Conservation (phyloP, 2,888 invertebrate species). For the Drosophila atripex region DNA sequence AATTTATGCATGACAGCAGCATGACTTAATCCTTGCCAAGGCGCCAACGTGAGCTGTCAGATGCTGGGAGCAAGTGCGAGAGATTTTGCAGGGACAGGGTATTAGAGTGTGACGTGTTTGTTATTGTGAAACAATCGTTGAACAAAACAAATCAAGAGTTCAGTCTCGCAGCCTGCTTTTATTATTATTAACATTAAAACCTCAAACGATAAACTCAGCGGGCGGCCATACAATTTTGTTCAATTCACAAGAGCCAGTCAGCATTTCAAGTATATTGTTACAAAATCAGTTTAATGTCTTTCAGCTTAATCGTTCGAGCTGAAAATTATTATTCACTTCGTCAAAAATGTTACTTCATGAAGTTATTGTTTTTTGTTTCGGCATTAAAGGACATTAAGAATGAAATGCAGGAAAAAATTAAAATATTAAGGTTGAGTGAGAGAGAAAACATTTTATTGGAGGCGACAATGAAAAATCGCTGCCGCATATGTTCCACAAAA, state of each 20-base stretch:
- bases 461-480: slow-evolving; percentile 61
- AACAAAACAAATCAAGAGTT: slow-evolving; percentile 5
- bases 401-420: slow-evolving; percentile 41
- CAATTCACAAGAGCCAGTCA: background rate
- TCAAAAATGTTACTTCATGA: slow-evolving; percentile 29
- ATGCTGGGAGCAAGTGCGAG: slow-evolving; percentile 30
- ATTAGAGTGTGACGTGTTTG: slow-evolving; percentile 28
- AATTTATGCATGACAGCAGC: slow-evolving; percentile 71
- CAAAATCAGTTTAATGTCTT: slow-evolving; percentile 14
- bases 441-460: slow-evolving; percentile 47
- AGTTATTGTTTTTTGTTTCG: slow-evolving; percentile 21
- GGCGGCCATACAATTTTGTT: background rate
- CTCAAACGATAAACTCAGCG: slow-evolving; percentile 47
- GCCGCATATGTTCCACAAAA: slow-evolving; percentile 68
- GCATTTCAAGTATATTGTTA: slow-evolving; percentile 21
- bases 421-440: slow-evolving; percentile 17
- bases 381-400: slow-evolving; percentile 44
- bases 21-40: slow-evolving; percentile 64
- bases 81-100: slow-evolving; percentile 25
- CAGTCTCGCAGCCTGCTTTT: slow-evolving; percentile 4
- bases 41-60: slow-evolving; percentile 58
- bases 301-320: slow-evolving; percentile 2
- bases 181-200: slow-evolving; percentile 62
- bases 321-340: slow-evolving; percentile 34
- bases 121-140: slow-evolving; percentile 31